phyloP scores from a whole-genome alignment of 2,113 vertebrate species.

The Sus scrofa region DNA sequence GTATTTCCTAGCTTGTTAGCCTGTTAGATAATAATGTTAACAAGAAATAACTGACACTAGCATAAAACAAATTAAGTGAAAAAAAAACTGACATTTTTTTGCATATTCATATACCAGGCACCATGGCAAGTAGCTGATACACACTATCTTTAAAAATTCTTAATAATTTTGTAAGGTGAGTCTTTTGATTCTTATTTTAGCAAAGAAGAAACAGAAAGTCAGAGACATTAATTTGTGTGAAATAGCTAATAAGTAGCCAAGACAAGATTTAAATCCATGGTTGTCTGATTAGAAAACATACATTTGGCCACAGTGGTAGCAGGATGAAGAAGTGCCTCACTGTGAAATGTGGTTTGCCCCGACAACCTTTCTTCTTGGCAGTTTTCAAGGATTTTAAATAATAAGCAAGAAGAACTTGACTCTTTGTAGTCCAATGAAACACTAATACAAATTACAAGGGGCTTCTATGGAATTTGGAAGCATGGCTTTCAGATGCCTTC shows the following conservation, averaged over 20 bases:
- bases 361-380: background rate
- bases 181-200: conserved; percentile 24
- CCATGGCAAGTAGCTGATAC: background rate
- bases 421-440: conserved; percentile 14
- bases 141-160: conserved; percentile 2
- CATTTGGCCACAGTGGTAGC: background rate
- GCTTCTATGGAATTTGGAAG: background rate
- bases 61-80: conserved; percentile 21
- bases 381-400: conserved; percentile 10
- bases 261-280: background rate
- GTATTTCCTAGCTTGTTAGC: background rate
- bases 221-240: background rate
- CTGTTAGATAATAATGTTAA: background rate
- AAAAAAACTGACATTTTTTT: background rate
- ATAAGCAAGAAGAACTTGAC: conserved; percentile 27
- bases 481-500: background rate
- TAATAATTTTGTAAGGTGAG: background rate
- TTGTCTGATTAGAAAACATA: background rate
- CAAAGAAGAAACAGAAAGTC: conserved; percentile 20
- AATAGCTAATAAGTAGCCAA: background rate
- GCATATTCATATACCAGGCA: background rate
- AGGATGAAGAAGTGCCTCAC: background rate
- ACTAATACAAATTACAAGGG: background rate
- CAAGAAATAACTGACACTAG: background rate
- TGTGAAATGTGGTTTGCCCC: conserved; percentile 33